Conservation (phyloP, 2,113 vertebrate species). For the Pavo muticus region DNA sequence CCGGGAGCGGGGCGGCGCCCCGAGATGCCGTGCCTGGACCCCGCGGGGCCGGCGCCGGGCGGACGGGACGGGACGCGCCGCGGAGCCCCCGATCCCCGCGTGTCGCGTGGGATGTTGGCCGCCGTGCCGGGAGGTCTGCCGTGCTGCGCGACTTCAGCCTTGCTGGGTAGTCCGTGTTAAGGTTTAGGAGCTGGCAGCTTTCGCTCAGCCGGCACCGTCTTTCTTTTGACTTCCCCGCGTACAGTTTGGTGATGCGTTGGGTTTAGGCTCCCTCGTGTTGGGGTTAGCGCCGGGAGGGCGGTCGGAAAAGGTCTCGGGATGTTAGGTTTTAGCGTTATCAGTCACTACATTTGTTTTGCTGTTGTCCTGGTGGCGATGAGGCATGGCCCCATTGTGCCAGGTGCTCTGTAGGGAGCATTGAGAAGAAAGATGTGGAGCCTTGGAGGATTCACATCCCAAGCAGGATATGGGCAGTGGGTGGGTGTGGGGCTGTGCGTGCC, state of each 20-base stretch:
- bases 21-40: too few species aligned
- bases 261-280: neutral
- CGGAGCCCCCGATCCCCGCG: too few species aligned
- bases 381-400: neutral
- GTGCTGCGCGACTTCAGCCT: neutral
- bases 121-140: neutral
- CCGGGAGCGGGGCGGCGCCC: too few species aligned
- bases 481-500: neutral
- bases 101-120: neutral
- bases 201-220: neutral
- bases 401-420: neutral
- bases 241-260: neutral
- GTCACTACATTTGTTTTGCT: neutral
- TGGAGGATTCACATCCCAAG: neutral
- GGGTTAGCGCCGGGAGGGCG: neutral
- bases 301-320: too few species aligned
- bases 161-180: neutral
- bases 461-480: neutral
- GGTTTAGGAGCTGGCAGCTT: neutral
- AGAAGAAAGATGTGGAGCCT: neutral
- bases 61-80: too few species aligned
- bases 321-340: neutral
- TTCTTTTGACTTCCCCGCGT: neutral
- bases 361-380: neutral
- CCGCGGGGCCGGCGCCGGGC: too few species aligned